Evolutionary conservation across 2,797 vertebrate species (phyloP), one percentile per base, ranked within the genome.

Genomic region (Sternarchorhynchus goeldii): DNA sequence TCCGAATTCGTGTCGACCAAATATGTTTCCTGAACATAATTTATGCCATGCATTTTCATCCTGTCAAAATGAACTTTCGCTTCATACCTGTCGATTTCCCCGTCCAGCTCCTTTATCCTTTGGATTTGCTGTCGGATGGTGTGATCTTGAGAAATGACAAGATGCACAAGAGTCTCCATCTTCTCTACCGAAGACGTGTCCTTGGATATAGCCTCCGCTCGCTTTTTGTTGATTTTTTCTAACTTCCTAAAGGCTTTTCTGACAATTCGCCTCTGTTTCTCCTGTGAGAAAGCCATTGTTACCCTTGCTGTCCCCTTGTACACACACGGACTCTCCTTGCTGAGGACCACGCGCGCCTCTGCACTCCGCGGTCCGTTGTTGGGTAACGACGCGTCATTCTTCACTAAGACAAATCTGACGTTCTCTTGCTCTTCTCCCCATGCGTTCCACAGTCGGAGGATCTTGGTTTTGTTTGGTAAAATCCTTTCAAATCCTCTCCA

Each of bases 1-100:
- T 93, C 91, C 0, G 85, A 6, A 31, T 82, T 85, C 0, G 91
- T 56, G 0, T 94, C 96, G 79, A 93, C 91, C 91, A 98, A 82
- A 91, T 99, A 98, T 0, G 96, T 97, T 90, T 99, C 96, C 92
- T 99, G 97, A 81, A 99, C 96, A 32, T 98, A 99, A 91, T 99
- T 99, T 29, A 92, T 94, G 0, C 97, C 97, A 75, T 99, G 97
- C 29, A 92, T 90, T 88, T 92, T 91, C 88, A 98, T 93, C 84
- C 97, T 94, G 83, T 98, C 97, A 57, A 95, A 90, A 88, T 99
- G 97, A 64, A 96, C 94, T 75, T 92, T 94, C 41, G 95, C 95
- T 86, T 99, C 96, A 79, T 93, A 96, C 81, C 91, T 91, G 80
- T 99, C 97, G 75, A 99, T 99, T 83, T 98, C 96, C 0, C 91